Percentiles rank a stretch among this genome's conserved stretches.
Conservation (phyloP, 2,113 vertebrate species). For the Takifugu flavidus region DNA sequence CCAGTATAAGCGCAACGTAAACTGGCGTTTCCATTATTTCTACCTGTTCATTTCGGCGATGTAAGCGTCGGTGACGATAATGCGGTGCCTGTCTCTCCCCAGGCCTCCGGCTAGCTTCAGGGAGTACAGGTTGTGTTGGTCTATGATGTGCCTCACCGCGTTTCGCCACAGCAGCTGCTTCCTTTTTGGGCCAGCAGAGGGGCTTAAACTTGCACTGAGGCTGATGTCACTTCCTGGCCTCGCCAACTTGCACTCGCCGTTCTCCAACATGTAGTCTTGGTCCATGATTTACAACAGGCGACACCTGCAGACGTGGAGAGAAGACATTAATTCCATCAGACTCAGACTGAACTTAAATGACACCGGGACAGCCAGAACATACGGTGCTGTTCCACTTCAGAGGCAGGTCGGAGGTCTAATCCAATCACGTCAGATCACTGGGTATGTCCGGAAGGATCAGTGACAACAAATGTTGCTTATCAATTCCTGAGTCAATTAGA, state of each 20-base stretch:
- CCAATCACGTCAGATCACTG: constrained; percentile 5
- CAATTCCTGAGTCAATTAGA: not conserved
- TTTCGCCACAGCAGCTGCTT: constrained; percentile 63
- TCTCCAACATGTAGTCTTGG: not conserved
- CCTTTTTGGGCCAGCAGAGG: constrained; percentile 17
- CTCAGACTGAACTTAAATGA: not conserved
- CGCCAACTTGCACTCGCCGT: constrained; percentile 25
- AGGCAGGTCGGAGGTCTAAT: constrained; percentile 5
- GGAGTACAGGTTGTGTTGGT: constrained; percentile 46
- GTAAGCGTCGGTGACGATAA: constrained; percentile 61
- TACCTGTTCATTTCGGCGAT: constrained; percentile 64
- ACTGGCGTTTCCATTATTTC: not conserved
- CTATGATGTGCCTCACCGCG: constrained; percentile 59
- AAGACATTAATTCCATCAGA: not conserved
- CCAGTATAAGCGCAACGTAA: no score
- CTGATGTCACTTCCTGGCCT: constrained; percentile 26
- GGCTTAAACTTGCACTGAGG: not conserved
- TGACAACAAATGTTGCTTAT: not conserved
- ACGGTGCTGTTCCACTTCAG: not conserved
- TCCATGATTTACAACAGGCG: constrained; percentile 14
- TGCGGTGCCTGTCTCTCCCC: constrained; percentile 31
- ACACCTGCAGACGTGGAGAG: not conserved
- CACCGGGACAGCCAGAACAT: not conserved
- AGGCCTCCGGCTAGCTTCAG: constrained; percentile 37
- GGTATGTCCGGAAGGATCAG: not conserved